Conservation (phyloP, 2,113 vertebrate genomes). For the Sclerurus mexicanus region DNA sequence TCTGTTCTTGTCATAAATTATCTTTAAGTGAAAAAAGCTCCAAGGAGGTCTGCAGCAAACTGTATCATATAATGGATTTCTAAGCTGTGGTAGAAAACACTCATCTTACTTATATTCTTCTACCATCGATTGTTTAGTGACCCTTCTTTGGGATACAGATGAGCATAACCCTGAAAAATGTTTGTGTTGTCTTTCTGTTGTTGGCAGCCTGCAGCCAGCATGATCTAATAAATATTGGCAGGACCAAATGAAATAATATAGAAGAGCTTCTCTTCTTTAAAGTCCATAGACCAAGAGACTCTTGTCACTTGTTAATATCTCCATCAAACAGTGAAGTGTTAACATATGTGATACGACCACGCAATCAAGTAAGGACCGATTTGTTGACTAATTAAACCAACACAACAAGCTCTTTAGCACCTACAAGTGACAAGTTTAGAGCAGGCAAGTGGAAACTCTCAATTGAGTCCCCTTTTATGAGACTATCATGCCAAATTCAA, state of each 20-base stretch:
- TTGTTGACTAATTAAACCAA: slow-evolving; percentile 96
- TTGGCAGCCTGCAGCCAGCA: slow-evolving; percentile 80
- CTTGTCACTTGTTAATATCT: slow-evolving; percentile 88
- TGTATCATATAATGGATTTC: slow-evolving; percentile 86
- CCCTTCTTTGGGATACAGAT: slow-evolving; percentile 81
- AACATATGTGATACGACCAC: slow-evolving; percentile 91
- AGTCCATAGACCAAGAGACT: slow-evolving; percentile 89
- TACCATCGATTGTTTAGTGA: slow-evolving; percentile 80
- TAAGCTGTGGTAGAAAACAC: slow-evolving; percentile 84
- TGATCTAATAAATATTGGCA: slow-evolving; percentile 92
- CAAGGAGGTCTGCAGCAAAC: slow-evolving; percentile 85
- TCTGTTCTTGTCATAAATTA: slow-evolving; percentile 99
- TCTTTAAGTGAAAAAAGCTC: slow-evolving; percentile 95
- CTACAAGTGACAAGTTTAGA: slow-evolving; percentile 94
- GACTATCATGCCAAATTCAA: slow-evolving; percentile 98
- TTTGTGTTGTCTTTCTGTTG: slow-evolving; percentile 82
- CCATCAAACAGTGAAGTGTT: slow-evolving; percentile 90
- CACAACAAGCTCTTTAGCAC: slow-evolving; percentile 90
- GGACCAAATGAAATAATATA: slow-evolving; percentile 86
- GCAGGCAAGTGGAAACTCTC: slow-evolving; percentile 93
- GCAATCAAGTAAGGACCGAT: slow-evolving; percentile 87
- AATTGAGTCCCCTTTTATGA: slow-evolving; percentile 93
- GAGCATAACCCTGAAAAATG: slow-evolving; percentile 82
- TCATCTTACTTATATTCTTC: slow-evolving; percentile 86
- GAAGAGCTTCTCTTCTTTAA: slow-evolving; percentile 86